Base-by-base conservation (phyloP, 1,140 invertebrate genomes). In the Drosophila dunni region DNA sequence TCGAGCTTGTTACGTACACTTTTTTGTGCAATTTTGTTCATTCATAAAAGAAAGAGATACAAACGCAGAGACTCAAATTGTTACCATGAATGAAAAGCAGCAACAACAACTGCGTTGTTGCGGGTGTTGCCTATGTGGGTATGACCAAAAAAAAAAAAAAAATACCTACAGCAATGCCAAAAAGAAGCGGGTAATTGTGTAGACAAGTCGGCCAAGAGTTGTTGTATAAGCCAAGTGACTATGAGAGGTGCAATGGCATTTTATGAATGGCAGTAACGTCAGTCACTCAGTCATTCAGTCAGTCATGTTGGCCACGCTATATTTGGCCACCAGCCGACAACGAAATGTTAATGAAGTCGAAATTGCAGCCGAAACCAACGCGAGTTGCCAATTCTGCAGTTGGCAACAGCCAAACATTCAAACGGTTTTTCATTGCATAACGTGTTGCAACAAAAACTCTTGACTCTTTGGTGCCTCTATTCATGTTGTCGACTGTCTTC, bases 291-390 rank as follows among this genome's bases (percentile, higher is more conserved):
- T 29, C 24, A 29, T 4, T 29, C 24, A 5, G 33, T 50, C 82
- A 85, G 66, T 45, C 38, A 68, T 11, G 29, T 73, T 61, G 56
- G 56, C 54, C 29, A 61, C 60, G 70, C 83, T 88, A 79, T 83
- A 86, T 86, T 88, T 88, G 83, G 83, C 53, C 65, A 64, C 50
- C 53, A 73, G 75, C 71, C 71, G 81, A 65, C 82, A 73, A 88
- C 82, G 79, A 88, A 86, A 86, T 88, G 82, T 86, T 88, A 86
- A 86, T 88, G 83, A 86, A 86, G 83, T 76, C 75, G 69, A 68
- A 29, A 29, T 29, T 29, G 24, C 24, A 29, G 24, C 24, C 24
- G 24, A 29, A 29, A 29, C 24, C 24, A 29, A 29, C 24, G 24
- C 24, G 24, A 29, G 24, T 68, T 45, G 48, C 11, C 40, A 36